Percentiles rank a stretch among this genome's conserved stretches.
Conservation (phyloP, 2,113 vertebrate species). For the Lates calcarifer region DNA sequence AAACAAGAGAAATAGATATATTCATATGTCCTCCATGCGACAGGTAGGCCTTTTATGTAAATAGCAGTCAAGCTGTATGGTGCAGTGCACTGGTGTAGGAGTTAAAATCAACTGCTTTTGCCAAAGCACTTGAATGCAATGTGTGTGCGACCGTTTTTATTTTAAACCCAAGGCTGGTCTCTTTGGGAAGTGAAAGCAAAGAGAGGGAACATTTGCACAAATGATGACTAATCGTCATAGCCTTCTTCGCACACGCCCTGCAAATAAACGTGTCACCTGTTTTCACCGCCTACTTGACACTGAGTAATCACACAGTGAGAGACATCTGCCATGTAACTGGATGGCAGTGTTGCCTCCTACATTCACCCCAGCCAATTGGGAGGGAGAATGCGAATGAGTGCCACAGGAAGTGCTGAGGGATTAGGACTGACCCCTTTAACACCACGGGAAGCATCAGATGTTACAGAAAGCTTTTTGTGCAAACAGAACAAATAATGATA, state of each 20-base stretch:
- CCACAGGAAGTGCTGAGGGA: conserved; percentile 36
- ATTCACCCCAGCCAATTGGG: conserved; percentile 25
- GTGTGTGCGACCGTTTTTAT: conserved; percentile 13
- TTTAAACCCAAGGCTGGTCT: conserved; percentile 22
- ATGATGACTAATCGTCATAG: conserved; percentile 73
- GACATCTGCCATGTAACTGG: conserved; percentile 68
- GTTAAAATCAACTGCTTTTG: neutral
- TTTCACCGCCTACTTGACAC: conserved; percentile 77
- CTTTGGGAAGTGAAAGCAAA: conserved; percentile 48
- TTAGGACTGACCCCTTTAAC: conserved; percentile 5
- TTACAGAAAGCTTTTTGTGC: conserved; percentile 12
- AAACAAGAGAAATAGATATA: conserved; percentile 4
- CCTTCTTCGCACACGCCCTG: conserved; percentile 46
- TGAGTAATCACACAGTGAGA: conserved; percentile 76
- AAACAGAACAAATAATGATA: conserved; percentile 8
- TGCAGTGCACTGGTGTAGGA: conserved; percentile 23
- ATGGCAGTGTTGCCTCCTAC: conserved; percentile 37
- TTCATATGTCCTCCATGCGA: conserved; percentile 4
- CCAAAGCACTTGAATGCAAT: conserved; percentile 11
- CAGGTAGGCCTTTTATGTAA: conserved; percentile 32
- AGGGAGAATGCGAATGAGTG: conserved; percentile 10
- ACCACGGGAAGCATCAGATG: conserved; percentile 6
- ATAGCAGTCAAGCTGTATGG: conserved; percentile 21
- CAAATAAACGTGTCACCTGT: conserved; percentile 80
- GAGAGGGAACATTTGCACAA: conserved; percentile 68